A percentile compares a stretch with the other conserved stretches of the same genome.
phyloP scores from a whole-genome alignment of 2,113 vertebrate genomes.

The Eonycteris spelaea region DNA sequence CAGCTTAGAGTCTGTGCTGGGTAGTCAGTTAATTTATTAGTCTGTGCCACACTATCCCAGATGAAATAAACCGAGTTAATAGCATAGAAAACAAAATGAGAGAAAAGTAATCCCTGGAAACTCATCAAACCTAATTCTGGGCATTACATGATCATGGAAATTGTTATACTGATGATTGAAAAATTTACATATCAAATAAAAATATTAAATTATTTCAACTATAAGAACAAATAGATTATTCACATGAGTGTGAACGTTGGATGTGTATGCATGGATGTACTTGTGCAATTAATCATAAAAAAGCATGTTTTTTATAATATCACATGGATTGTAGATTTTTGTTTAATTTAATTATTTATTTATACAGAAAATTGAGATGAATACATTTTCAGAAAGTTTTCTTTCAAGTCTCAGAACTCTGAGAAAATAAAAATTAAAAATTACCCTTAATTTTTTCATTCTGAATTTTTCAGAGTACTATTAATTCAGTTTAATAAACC shows the following conservation, averaged over 20 bases:
- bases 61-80: constrained; percentile 59
- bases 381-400: background rate
- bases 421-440: background rate
- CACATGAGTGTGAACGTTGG: background rate
- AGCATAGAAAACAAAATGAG: constrained; percentile 33
- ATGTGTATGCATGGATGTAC: background rate
- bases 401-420: background rate
- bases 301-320: background rate
- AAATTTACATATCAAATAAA: background rate
- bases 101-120: constrained; percentile 30
- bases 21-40: constrained; percentile 59
- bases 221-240: background rate
- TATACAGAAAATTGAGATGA: background rate
- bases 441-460: background rate
- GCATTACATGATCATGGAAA: constrained; percentile 17
- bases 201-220: background rate
- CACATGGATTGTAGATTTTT: background rate
- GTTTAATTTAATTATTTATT: background rate
- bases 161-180: constrained; percentile 25
- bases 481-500: background rate
- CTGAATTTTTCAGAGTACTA: background rate
- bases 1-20: constrained; percentile 44
- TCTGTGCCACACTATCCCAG: constrained; percentile 50
- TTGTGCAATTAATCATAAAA: background rate
- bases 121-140: background rate